A percentile compares a stretch with the other conserved stretches of the same genome.
These are phyloP conservation scores for Linyphia triangularis DNA, from an alignment of 2,888 invertebrate genomes.

Conservation along the genomic window DNA sequence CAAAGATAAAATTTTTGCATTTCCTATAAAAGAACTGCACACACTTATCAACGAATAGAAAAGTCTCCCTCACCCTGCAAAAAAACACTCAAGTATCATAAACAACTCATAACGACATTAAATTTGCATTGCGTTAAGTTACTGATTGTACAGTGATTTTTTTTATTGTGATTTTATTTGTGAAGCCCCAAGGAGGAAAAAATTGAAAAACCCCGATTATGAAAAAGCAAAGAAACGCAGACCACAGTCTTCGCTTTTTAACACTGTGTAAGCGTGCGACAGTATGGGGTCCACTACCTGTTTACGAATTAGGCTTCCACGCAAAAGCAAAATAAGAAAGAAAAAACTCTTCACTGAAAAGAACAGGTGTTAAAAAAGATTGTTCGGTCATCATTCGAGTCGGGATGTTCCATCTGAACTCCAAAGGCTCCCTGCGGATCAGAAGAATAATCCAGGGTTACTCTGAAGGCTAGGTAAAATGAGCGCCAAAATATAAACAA, in stretches of 20 bases:
- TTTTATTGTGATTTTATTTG: neutral
- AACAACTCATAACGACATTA: too few species aligned
- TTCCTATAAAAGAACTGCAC: too few species aligned
- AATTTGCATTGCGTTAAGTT: too few species aligned
- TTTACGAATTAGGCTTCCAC: conserved; percentile 66
- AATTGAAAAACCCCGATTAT: neutral
- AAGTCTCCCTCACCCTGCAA: too few species aligned
- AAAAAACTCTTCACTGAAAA: conserved; percentile 36
- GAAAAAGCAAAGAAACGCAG: neutral
- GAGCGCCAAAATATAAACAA: neutral
- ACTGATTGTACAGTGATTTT: neutral
- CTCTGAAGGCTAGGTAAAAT: neutral
- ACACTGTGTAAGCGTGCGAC: conserved; percentile 47
- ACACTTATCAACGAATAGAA: too few species aligned
- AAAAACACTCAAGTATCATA: too few species aligned
- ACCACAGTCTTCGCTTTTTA: conserved; percentile 44
- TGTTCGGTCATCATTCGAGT: conserved; percentile 57
- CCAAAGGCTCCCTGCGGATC: conserved; percentile 48
- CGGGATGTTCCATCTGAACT: conserved; percentile 20
- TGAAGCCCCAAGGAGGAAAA: neutral
- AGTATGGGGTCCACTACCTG: conserved; percentile 66
- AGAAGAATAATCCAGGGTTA: conserved; percentile 49
- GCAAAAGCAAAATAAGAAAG: conserved; percentile 15
- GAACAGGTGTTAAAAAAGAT: conserved; percentile 71
- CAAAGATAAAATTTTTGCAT: too few species aligned